These are phyloP conservation scores for Oenanthe melanoleuca DNA, from an alignment of 2,113 vertebrate genomes.

Conservation along the genomic window DNA sequence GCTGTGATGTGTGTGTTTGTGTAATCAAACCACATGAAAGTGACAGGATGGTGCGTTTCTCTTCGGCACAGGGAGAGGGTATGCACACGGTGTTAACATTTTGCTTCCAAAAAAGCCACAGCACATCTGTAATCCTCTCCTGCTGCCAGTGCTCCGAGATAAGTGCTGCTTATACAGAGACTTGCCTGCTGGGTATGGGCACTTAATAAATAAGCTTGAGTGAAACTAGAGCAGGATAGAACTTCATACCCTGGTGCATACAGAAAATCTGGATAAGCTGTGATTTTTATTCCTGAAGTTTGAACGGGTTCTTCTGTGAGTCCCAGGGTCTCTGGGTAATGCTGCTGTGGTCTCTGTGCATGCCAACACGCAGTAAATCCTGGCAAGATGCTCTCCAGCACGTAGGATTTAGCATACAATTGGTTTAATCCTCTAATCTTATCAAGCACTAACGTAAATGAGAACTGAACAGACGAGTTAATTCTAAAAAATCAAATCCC, in stretches of 20 bases:
- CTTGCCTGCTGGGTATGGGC: constrained; percentile 8
- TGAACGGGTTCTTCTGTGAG: not conserved
- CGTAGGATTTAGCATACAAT: not conserved
- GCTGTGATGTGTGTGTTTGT: not conserved
- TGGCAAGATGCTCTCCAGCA: not conserved
- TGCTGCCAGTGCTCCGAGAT: not conserved
- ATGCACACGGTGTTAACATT: not conserved
- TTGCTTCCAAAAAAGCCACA: not conserved
- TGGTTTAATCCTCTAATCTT: constrained; percentile 52
- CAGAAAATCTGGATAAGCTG: not conserved
- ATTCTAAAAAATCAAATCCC: not conserved
- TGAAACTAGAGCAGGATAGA: not conserved
- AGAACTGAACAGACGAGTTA: constrained; percentile 16
- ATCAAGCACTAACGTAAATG: not conserved
- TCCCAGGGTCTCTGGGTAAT: not conserved
- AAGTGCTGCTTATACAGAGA: constrained; percentile 20
- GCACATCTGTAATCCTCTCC: not conserved
- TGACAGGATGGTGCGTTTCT: rapidly evolving
- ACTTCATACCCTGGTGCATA: not conserved
- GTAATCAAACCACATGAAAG: not conserved
- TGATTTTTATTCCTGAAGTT: constrained; percentile 19
- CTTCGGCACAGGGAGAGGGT: not conserved
- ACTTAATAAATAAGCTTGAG: constrained; percentile 3
- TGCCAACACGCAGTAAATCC: not conserved
- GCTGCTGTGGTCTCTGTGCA: not conserved